Percentiles rank a stretch among this genome's conserved stretches.
Evolutionary conservation across 2,113 vertebrate genomes (phyloP).

Genomic region (Scopus umbretta): DNA sequence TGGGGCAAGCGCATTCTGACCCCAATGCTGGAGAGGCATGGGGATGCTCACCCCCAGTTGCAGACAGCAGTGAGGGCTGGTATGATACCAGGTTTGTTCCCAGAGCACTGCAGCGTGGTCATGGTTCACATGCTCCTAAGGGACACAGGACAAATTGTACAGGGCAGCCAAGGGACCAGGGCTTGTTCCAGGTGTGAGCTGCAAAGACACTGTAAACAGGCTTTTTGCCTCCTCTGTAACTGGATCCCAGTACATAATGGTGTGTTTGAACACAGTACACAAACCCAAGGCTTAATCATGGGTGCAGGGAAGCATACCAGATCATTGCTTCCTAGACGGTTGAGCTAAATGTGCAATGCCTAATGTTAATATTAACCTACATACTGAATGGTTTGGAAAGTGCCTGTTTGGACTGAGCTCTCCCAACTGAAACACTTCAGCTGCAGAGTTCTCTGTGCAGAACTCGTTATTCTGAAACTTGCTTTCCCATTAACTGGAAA

Average conservation of each 20-base stretch:
- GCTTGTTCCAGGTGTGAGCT: neutral
- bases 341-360: neutral
- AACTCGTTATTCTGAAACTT: neutral
- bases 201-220: neutral
- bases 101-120: neutral
- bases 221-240: neutral
- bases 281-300: neutral
- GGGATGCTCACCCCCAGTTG: neutral
- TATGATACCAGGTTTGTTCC: neutral
- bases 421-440: neutral
- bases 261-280: neutral
- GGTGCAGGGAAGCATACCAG: neutral
- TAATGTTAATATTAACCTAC: conserved; percentile 47
- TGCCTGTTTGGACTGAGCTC: neutral
- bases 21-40: rapidly evolving
- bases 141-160: neutral
- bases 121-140: neutral
- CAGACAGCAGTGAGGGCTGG: neutral
- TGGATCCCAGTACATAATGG: neutral
- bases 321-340: neutral
- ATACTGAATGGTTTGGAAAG: conserved; percentile 12
- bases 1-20: neutral
- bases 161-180: neutral
- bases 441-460: neutral
- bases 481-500: conserved; percentile 16